Evolutionary conservation across 2,113 vertebrate genomes (phyloP).

Genomic region (Poeciliopsis prolifica): DNA sequence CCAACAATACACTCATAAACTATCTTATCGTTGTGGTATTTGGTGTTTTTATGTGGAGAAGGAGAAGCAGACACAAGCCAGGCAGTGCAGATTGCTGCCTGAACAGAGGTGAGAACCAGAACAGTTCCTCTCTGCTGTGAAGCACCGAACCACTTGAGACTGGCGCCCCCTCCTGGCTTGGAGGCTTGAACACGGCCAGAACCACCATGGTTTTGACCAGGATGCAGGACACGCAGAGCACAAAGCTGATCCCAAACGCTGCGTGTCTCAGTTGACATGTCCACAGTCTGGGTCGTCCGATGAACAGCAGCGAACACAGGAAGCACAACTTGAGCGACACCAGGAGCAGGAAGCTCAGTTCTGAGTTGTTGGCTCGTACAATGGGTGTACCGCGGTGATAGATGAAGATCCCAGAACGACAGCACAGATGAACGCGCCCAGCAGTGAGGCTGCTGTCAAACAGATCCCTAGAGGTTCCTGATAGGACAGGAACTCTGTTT

Average conservation of each 20-base stretch:
- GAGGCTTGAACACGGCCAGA: slow-evolving; percentile 71
- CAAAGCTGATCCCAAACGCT: slow-evolving; percentile 34
- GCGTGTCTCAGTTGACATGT: slow-evolving; percentile 30
- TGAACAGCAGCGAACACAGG: slow-evolving; percentile 23
- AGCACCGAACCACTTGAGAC: slow-evolving; percentile 69
- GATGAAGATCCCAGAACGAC: slow-evolving; percentile 55
- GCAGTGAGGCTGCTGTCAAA: slow-evolving; percentile 53
- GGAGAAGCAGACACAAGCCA: slow-evolving; percentile 69
- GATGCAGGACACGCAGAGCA: slow-evolving; percentile 26
- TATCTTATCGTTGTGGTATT: slow-evolving; percentile 64
- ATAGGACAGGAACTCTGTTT: slow-evolving; percentile 70
- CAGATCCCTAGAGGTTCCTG: slow-evolving; percentile 48
- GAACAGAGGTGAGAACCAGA: slow-evolving; percentile 58
- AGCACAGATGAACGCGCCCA: slow-evolving; percentile 60
- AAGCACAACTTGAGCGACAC: slow-evolving; percentile 20
- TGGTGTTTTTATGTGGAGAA: slow-evolving; percentile 48
- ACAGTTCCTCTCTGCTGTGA: slow-evolving; percentile 72
- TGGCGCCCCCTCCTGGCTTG: slow-evolving; percentile 55
- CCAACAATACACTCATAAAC: slow-evolving; percentile 74
- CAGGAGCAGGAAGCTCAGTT: background rate
- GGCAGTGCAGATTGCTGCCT: slow-evolving; percentile 65
- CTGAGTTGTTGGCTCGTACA: slow-evolving; percentile 24
- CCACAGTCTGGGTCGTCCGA: slow-evolving; percentile 36
- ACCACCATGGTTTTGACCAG: slow-evolving; percentile 50
- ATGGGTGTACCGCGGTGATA: slow-evolving; percentile 60